Evolutionary conservation across 2,888 invertebrate genomes (phyloP).

Genomic region (Synanthedon andrenaeformis): DNA sequence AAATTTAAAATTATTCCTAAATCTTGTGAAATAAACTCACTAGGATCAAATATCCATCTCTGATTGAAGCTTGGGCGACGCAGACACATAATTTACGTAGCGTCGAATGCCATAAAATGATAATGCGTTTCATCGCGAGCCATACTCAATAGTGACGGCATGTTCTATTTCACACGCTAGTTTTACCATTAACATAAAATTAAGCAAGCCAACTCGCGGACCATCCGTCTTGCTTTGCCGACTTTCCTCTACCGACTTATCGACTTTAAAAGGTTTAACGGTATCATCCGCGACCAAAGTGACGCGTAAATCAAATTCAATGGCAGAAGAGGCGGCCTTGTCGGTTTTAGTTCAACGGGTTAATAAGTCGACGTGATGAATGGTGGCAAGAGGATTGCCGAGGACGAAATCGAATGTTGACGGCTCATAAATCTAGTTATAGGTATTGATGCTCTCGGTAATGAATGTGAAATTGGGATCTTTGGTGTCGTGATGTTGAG

Average conservation of each 20-base stretch:
- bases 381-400: slow-evolving; percentile 16
- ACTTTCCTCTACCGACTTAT: slow-evolving; percentile 42
- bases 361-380: slow-evolving; percentile 30
- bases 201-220: slow-evolving; percentile 23
- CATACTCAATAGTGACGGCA: slow-evolving; percentile 7
- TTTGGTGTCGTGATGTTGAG: not conserved
- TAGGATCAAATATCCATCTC: not conserved
- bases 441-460: not conserved
- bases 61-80: not conserved
- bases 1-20: too few species aligned
- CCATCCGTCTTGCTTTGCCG: slow-evolving; percentile 50
- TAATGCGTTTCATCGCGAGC: not conserved
- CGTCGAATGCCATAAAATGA: not conserved
- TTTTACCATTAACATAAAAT: slow-evolving; percentile 44
- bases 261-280: slow-evolving; percentile 56
- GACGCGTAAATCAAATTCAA: slow-evolving; percentile 49
- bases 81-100: not conserved
- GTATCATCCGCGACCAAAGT: slow-evolving; percentile 48
- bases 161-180: slow-evolving; percentile 49
- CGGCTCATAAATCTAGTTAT: slow-evolving; percentile 11
- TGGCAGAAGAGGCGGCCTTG: slow-evolving; percentile 23
- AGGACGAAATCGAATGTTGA: slow-evolving; percentile 11
- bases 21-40: not conserved
- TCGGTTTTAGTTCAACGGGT: slow-evolving; percentile 26
- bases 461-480: not conserved